Evolutionary conservation across 2,797 vertebrate genomes (phyloP).

Genomic region (Melanotaenia maccullochi): DNA sequence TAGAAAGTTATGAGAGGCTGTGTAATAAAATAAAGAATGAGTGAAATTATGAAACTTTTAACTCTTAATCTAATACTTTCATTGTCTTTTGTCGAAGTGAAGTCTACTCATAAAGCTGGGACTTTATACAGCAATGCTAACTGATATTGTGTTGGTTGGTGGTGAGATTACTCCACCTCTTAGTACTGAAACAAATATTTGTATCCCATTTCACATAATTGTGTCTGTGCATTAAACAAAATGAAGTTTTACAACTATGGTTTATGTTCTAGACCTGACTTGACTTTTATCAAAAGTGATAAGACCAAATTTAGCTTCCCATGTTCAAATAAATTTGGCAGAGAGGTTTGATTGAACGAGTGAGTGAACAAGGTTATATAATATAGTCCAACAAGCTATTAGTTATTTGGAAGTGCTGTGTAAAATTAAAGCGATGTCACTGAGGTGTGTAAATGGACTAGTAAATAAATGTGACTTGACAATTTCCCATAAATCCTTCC

Average conservation of each 20-base stretch:
- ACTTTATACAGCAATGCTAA: slow-evolving; percentile 1
- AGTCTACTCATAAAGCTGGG: background rate
- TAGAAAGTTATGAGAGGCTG: background rate
- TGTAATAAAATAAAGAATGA: background rate
- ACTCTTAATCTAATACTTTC: slow-evolving; percentile 14
- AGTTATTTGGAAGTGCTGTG: background rate
- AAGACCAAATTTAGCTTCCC: no score
- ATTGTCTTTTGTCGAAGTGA: slow-evolving; percentile 2
- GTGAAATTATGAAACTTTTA: slow-evolving; percentile 8
- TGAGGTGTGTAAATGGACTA: background rate
- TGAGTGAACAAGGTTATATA: background rate
- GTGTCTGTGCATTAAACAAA: background rate
- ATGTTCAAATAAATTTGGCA: background rate
- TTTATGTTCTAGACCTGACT: no score
- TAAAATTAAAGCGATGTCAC: background rate
- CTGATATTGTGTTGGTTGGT: background rate
- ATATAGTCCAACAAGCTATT: no score
- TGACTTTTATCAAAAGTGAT: background rate
- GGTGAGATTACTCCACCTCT: background rate
- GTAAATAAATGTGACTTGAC: background rate
- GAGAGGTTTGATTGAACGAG: background rate
- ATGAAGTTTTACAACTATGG: no score
- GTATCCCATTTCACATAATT: background rate
- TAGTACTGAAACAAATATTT: background rate
- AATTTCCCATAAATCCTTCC: background rate